These are phyloP conservation scores for Nicator chloris DNA, from an alignment of 2,113 vertebrate genomes.

Conservation along the genomic window DNA sequence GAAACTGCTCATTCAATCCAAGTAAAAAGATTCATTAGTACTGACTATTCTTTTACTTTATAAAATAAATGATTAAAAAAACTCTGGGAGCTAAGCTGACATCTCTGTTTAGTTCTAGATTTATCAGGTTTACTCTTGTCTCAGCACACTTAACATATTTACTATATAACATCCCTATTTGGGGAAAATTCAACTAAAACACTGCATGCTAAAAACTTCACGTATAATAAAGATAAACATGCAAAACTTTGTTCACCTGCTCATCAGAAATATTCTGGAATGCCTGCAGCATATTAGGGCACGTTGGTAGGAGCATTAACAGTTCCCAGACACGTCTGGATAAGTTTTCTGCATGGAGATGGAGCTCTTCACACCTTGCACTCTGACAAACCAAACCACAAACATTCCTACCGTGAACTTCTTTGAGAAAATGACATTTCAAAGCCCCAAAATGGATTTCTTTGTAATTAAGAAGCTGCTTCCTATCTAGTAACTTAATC, in stretches of 20 bases:
- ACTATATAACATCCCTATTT: not conserved
- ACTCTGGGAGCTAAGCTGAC: not conserved
- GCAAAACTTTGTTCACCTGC: slow-evolving; percentile 73
- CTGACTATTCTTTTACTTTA: not conserved
- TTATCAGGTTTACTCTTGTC: not conserved
- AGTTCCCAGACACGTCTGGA: slow-evolving; percentile 97
- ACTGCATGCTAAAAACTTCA: not conserved
- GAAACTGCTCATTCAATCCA: not conserved
- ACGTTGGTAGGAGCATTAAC: slow-evolving; percentile 96
- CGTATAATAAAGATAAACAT: not conserved
- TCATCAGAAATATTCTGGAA: slow-evolving; percentile 98
- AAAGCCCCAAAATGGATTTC: not conserved
- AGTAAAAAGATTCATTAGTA: not conserved
- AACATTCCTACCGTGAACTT: not conserved
- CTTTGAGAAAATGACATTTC: not conserved
- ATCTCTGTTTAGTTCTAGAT: not conserved
- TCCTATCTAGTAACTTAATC: not conserved
- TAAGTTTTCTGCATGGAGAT: slow-evolving; percentile 97
- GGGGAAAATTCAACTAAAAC: not conserved
- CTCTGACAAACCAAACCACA: slow-evolving; percentile 74
- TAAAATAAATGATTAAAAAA: not conserved
- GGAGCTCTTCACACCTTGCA: slow-evolving; percentile 91
- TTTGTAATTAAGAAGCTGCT: not conserved
- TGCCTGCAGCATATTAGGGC: slow-evolving; percentile 97
- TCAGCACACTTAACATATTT: not conserved